Evolutionary conservation across 37 sponge, comb jelly and placozoan genomes (phyloP), one percentile per base, ranked within the genome.

Genomic region (Halichondria panicea): DNA sequence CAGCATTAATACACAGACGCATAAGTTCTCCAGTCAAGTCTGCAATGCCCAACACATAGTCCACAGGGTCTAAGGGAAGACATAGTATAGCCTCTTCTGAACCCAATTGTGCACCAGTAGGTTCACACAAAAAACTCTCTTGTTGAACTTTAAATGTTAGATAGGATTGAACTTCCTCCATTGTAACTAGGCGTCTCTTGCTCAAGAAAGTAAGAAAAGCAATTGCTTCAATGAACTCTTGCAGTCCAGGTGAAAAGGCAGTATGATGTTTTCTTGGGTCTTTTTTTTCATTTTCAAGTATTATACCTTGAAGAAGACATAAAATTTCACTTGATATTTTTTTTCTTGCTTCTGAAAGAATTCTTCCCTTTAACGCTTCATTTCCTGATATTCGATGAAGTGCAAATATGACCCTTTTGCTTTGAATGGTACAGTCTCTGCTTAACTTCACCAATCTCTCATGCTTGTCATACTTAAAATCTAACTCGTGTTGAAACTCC

Each of bases 21-120:
- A 95, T 95, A 24, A 90, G 74, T 42, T 95, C 96, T 31, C 96
- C 96, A 52, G 90, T 83, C 24, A 95, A 28, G 67, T 95, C 96
- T 37, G 91, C 87, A 2, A 95, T 53, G 19, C 96, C 93, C 46
- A 92, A 67, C 6, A 92, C 59, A 70, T 80, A 92, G 67, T 93
- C 87, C 1, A 74, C 32, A 11, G 65, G 56, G 27, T 46, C 3
- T 22, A 92, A 73, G 48, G 83, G 83, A 53, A 88, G 35, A 12
- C 0, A 5, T 50, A 70, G 45, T 3, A 48, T 43, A 57, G 3
- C 62, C 8, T 57, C 62, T 33, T 37, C 43, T 38, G 21, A 30
- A 25, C 37, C 27, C 21, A 13, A 9, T 18, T 7, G 8, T 32
- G 30, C 31, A 2, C 32, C 42, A 0, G 41, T 18, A 22, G 30